These are phyloP conservation scores for Callospermophilus lateralis DNA, from an alignment of 2,113 vertebrate species.

Conservation along the genomic window DNA sequence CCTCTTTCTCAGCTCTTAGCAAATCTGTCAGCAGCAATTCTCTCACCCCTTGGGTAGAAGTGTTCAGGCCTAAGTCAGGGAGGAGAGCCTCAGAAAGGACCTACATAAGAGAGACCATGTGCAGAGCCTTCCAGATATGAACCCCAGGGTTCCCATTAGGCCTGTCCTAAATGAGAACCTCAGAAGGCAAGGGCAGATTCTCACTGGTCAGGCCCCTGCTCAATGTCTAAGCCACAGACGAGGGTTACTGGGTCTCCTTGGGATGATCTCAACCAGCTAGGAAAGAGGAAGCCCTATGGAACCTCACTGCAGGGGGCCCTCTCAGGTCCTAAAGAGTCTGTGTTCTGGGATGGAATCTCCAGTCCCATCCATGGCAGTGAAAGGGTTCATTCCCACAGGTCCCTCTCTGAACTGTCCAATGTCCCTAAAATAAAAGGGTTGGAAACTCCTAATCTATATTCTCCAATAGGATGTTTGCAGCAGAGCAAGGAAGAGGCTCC, in stretches of 20 bases:
- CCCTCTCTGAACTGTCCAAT: not conserved
- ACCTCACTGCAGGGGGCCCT: not conserved
- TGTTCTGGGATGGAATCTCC: not conserved
- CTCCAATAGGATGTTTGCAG: not conserved
- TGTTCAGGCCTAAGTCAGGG: not conserved
- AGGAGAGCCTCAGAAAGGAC: not conserved
- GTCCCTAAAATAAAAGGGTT: not conserved
- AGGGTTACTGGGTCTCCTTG: not conserved
- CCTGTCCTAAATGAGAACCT: not conserved
- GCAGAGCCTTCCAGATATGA: not conserved
- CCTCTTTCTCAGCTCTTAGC: constrained; percentile 79
- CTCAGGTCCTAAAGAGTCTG: not conserved
- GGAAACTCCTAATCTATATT: not conserved
- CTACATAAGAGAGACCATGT: not conserved
- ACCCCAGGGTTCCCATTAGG: not conserved
- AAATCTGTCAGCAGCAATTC: constrained; percentile 41
- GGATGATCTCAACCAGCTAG: not conserved
- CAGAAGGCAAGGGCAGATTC: not conserved
- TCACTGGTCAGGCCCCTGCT: not conserved
- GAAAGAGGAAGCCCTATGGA: not conserved
- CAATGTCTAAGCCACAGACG: not conserved
- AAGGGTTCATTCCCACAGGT: not conserved
- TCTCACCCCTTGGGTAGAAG: not conserved
- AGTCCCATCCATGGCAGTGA: not conserved
- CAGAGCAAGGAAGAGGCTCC: not conserved